Conservation (phyloP, 37 sponge, comb jelly and placozoan species). For the Beroe ovata region DNA sequence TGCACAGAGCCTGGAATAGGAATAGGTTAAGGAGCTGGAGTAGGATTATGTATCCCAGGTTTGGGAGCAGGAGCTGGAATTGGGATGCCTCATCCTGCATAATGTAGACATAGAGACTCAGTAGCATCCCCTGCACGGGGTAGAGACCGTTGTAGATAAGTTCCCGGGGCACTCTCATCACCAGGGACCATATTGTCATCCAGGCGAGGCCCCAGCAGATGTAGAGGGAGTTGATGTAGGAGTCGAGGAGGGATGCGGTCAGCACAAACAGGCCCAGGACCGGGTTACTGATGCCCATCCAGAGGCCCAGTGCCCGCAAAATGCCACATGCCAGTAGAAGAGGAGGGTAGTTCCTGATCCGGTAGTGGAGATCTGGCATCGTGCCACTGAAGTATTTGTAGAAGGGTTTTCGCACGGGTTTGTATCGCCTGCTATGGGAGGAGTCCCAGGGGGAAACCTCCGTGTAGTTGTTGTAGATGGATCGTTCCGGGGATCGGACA, state of each 20-base stretch:
- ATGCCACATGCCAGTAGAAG: background rate
- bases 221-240: background rate
- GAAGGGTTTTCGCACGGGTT: background rate
- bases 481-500: background rate
- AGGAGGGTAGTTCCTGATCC: background rate
- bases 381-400: background rate
- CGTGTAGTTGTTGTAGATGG: background rate
- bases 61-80: background rate
- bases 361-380: background rate
- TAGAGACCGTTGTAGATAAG: constrained; percentile 54
- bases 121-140: constrained; percentile 2
- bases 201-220: constrained; percentile 40
- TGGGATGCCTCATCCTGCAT: background rate
- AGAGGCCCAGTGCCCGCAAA: constrained; percentile 22
- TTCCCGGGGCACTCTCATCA: constrained; percentile 4
- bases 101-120: background rate
- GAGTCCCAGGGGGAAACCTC: background rate
- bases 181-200: constrained; percentile 19
- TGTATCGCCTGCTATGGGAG: background rate
- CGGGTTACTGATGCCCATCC: constrained; percentile 66
- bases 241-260: background rate
- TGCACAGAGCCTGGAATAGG: constrained; percentile 51
- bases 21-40: constrained; percentile 61
- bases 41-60: background rate
- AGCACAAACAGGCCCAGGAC: constrained; percentile 40